These are phyloP conservation scores for Takifugu bimaculatus DNA, from an alignment of 2,113 vertebrate genomes.

Conservation along the genomic window DNA sequence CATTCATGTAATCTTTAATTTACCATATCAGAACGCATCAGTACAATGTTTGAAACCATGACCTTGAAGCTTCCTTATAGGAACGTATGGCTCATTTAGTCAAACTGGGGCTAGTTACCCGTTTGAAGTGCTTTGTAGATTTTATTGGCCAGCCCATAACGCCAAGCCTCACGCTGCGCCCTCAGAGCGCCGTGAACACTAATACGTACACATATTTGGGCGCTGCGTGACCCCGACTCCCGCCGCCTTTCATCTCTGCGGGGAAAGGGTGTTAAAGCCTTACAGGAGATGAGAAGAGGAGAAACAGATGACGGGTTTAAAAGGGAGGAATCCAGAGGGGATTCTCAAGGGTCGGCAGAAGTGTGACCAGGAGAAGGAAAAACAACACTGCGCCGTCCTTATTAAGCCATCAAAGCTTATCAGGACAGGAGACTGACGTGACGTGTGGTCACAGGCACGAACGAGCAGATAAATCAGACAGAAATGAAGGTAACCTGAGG, in stretches of 20 bases:
- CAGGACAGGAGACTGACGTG: too few species aligned
- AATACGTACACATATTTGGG: constrained; percentile 6
- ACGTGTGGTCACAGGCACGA: background rate
- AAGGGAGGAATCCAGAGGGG: constrained; percentile 22
- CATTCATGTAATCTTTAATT: too few species aligned
- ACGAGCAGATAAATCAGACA: background rate
- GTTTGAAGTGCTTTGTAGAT: constrained; percentile 61
- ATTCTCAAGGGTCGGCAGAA: constrained; percentile 6
- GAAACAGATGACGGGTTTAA: constrained; percentile 24
- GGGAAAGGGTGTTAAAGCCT: constrained; percentile 60
- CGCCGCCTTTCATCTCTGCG: constrained; percentile 62
- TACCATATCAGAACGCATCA: too few species aligned
- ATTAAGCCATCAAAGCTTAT: too few species aligned
- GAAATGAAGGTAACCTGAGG: constrained; percentile 37
- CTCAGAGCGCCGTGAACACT: constrained; percentile 20
- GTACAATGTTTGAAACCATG: constrained; percentile 4
- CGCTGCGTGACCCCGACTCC: constrained; percentile 33
- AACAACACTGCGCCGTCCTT: background rate
- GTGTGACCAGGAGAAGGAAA: constrained; percentile 2
- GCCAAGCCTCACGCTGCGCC: constrained; percentile 28
- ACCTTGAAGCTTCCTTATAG: constrained; percentile 41
- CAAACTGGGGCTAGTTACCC: constrained; percentile 38
- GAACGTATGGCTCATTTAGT: constrained; percentile 29
- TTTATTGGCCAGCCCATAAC: constrained; percentile 63
- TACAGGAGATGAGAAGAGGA: constrained; percentile 26